Evolutionary conservation across 2,888 invertebrate genomes (phyloP).

Genomic region (Agrotis clavis): DNA sequence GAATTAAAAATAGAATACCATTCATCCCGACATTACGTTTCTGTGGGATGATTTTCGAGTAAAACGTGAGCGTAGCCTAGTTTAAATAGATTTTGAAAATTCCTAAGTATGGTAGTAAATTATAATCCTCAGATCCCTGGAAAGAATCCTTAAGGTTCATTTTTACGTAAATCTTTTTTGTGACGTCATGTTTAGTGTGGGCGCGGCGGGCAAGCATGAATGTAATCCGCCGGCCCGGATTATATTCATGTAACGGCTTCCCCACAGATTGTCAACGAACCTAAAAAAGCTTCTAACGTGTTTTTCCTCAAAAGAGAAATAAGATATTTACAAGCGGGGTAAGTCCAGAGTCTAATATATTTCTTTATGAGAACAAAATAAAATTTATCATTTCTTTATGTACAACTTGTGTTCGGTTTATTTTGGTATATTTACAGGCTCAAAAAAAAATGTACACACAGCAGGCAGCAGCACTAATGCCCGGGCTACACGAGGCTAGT

Average conservation of each 20-base stretch:
- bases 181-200: neutral
- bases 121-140: neutral
- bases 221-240: constrained; percentile 3
- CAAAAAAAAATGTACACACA: too few species aligned
- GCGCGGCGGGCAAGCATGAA: neutral
- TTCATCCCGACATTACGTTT: too few species aligned
- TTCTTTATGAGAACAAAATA: neutral
- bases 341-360: neutral
- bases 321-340: neutral
- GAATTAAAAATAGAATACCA: too few species aligned
- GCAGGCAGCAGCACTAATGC: too few species aligned
- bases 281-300: constrained; percentile 23
- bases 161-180: constrained; percentile 1
- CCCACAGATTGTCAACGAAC: constrained; percentile 24
- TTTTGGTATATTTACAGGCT: neutral
- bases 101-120: neutral
- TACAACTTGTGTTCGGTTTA: neutral
- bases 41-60: too few species aligned
- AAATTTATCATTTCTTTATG: neutral
- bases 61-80: too few species aligned
- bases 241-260: constrained; percentile 28
- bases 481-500: too few species aligned
- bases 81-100: too few species aligned
- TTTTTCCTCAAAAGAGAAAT: constrained; percentile 18
- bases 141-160: neutral